Evolutionary conservation across 2,797 vertebrate genomes (phyloP).

Genomic region (Columba guinea): DNA sequence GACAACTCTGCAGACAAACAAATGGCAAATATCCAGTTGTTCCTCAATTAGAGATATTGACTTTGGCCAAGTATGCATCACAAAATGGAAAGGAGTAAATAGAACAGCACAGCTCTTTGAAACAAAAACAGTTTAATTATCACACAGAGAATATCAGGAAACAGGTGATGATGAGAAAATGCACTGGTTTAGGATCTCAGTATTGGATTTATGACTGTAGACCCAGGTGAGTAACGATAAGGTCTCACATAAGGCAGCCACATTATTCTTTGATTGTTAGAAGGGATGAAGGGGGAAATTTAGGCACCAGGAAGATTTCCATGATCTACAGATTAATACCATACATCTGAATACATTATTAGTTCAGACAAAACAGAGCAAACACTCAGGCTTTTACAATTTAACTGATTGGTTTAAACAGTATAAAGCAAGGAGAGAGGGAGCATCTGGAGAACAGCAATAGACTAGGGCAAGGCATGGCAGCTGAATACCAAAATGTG

Average conservation of each 20-base stretch:
- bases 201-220: not conserved
- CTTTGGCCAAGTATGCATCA: not conserved
- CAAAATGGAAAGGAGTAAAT: slow-evolving; percentile 2
- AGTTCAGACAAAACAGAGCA: not conserved
- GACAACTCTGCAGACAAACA: not conserved
- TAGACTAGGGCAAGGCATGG: not conserved
- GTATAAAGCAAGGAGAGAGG: not conserved
- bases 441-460: not conserved
- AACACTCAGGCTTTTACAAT: not conserved
- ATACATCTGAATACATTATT: not conserved
- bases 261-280: not conserved
- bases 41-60: not conserved
- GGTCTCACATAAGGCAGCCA: not conserved
- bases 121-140: not conserved
- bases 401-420: not conserved
- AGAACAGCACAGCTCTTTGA: not conserved
- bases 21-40: not conserved
- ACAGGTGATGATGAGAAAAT: not conserved
- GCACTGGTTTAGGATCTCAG: rapidly evolving
- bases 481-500: not conserved
- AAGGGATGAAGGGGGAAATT: not conserved
- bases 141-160: not conserved
- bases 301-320: not conserved
- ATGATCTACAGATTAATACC: not conserved
- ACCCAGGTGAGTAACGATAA: not conserved